Base-by-base conservation (phyloP, 2,888 invertebrate genomes). In the Poecilus cupreus region DNA sequence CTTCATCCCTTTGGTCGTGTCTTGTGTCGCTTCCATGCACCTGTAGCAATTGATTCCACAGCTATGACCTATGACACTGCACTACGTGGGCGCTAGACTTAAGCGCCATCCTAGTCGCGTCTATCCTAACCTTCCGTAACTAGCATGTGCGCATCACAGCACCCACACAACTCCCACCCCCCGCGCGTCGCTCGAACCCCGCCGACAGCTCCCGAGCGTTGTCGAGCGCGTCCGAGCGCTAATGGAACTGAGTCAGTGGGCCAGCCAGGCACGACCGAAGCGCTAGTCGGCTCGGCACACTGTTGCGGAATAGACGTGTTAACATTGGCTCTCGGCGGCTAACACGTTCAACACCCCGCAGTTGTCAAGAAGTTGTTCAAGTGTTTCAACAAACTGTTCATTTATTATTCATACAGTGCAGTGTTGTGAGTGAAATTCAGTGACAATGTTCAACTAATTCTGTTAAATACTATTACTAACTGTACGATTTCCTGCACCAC, bases 191-290 rank as follows among this genome's bases (percentile, higher is more conserved):
- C 26, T 22, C 2, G 24, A 16, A 54, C 6, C 18, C 11, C 32
- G 32, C 90, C 83, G 84, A 83, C 84, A 85, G 86, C 84, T 86
- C 88, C 88, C 88, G 88, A 87, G 83, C 82, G 83, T 87, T 83
- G 87, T 91, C 91, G 91, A 88, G 89, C 89, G 88, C 90, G 89
- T 90, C 91, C 89, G 88, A 91, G 90, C 26, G 90, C 90, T 90
- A 91, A 90, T 87, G 88, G 90, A 92, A 92, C 91, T 93, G 92
- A 92, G 92, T 92, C 92, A 92, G 92, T 92, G 91, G 92, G 92
- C 90, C 89, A 91, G 90, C 89, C 74, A 60, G 54, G 37, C 78
- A 64, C 51, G 10, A 11, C 26, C 80, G 78, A 74, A 81, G 83
- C 82, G 82, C 81, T 84, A 90, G 89, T 90, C 90, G 90, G 89